phyloP scores from a whole-genome alignment of 2,888 invertebrate genomes.

The Leptopterna dolabrata region DNA sequence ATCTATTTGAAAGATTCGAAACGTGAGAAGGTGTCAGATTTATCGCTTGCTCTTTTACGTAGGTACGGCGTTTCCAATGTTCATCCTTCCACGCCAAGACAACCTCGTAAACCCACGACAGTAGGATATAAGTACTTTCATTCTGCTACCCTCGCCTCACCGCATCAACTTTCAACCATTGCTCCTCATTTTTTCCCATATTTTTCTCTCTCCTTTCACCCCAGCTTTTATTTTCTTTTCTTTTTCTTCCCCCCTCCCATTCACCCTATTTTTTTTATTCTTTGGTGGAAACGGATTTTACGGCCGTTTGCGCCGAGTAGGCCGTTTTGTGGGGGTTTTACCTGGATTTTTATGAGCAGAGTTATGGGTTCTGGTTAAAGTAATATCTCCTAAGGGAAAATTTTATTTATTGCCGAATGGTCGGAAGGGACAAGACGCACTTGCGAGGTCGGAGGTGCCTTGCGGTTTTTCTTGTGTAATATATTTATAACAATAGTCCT shows the following conservation, averaged over 20 bases:
- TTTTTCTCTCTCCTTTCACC: background rate
- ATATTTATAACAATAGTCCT: background rate
- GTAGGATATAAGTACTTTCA: conserved; percentile 13
- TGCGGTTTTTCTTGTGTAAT: background rate
- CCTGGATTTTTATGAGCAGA: conserved; percentile 36
- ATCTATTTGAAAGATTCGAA: conserved; percentile 19
- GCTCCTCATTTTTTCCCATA: background rate
- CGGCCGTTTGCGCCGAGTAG: conserved; percentile 32
- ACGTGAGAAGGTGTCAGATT: conserved; percentile 43
- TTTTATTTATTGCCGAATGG: conserved; percentile 44
- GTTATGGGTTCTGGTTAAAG: conserved; percentile 45
- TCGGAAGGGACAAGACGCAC: conserved; percentile 20
- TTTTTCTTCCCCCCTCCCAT: background rate
- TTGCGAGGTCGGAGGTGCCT: background rate
- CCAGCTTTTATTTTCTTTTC: background rate
- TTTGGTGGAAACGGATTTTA: conserved; percentile 19
- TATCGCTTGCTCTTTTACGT: conserved; percentile 43
- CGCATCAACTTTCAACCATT: background rate
- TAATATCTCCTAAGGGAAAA: conserved; percentile 43
- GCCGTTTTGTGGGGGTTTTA: conserved; percentile 21
- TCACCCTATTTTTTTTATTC: background rate
- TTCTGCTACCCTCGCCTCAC: background rate
- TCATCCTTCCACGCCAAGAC: background rate
- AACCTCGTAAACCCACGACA: conserved; percentile 26
- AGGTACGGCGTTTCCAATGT: background rate